Base-by-base conservation (phyloP, 2,113 vertebrate species). In the Chaetops frenatus region DNA sequence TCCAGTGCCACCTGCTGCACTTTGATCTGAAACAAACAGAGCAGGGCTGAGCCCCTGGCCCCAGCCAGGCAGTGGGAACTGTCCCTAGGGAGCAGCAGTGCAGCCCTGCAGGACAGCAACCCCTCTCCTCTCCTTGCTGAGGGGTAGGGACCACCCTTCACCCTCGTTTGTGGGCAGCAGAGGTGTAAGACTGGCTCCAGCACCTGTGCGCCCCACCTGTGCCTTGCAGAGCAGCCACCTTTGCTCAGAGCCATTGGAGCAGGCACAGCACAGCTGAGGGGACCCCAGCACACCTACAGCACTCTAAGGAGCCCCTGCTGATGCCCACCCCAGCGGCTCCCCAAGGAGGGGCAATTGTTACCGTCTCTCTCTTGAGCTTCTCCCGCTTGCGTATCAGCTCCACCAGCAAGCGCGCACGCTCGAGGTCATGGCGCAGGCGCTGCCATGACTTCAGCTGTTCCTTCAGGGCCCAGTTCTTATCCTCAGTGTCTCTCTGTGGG, bases 381-480 rank as follows among this genome's bases (percentile, higher is more conserved):
- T 99, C 99, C 88, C 99, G 98, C 97, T 99, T 99, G 92, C 99
- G 99, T 90, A 99, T 99, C 96, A 99, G 98, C 96, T 99, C 99
- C 95, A 99, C 99, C 96, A 99, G 97, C 50, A 99, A 98, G 94
- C 99, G 98, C 29, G 99, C 99, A 69, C 99, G 98, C 97, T 99
- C 99, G 47, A 99, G 98, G 98, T 99, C 99, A 31, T 99, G 99
- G 91, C 99, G 98, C 78, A 99, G 98, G 81, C 99, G 98, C 98
- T 99, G 99, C 99, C 99, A 99, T 10, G 99, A 99, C 96, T 99
- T 99, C 81, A 99, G 98, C 97, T 99, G 99, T 97, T 99, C 99
- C 97, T 99, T 99, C 85, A 99, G 96, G 66, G 98, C 98, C 65
- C 98, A 98, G 64, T 99, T 99, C 92, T 99, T 99, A 97, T 99